A percentile compares a stretch with the other conserved stretches of the same genome.
phyloP scores from a whole-genome alignment of 2,888 invertebrate species.

The Zaprionus lineosus region DNA sequence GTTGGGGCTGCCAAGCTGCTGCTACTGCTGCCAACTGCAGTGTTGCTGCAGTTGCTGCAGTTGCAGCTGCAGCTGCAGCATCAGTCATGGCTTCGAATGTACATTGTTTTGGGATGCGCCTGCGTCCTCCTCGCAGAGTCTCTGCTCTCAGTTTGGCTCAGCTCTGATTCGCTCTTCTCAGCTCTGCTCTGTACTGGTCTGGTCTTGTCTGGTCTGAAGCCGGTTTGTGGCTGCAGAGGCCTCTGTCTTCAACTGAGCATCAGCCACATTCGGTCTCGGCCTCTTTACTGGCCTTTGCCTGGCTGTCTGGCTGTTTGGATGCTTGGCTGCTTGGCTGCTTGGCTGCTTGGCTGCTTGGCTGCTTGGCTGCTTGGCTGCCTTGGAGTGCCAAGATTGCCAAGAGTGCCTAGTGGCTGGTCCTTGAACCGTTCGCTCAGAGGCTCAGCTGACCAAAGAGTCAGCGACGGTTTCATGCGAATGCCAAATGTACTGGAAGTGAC shows the following conservation, averaged over 20 bases:
- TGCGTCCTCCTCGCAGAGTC: slow-evolving; percentile 39
- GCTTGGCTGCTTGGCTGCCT: too few species aligned
- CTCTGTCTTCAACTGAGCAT: slow-evolving; percentile 26
- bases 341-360: not conserved
- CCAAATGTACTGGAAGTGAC: slow-evolving; percentile 30
- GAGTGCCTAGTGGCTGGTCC: too few species aligned
- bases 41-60: slow-evolving; percentile 26
- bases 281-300: too few species aligned
- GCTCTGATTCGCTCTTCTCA: slow-evolving; percentile 13
- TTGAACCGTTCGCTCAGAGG: slow-evolving; percentile 71
- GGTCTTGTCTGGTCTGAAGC: slow-evolving; percentile 46
- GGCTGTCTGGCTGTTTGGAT: slow-evolving; percentile 34
- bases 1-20: slow-evolving; percentile 13
- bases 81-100: slow-evolving; percentile 46
- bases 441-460: too few species aligned
- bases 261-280: slow-evolving; percentile 37
- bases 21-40: slow-evolving; percentile 8
- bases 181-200: slow-evolving; percentile 8
- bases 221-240: slow-evolving; percentile 62
- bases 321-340: slow-evolving; percentile 15
- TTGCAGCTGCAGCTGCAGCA: slow-evolving; percentile 50
- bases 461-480: slow-evolving; percentile 6
- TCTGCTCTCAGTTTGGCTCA: slow-evolving; percentile 15
- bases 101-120: slow-evolving; percentile 47
- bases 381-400: too few species aligned